A percentile compares a stretch with the other conserved stretches of the same genome.
Evolutionary conservation across 1,140 invertebrate species (phyloP).

Genomic region (Papilio dardanus): DNA sequence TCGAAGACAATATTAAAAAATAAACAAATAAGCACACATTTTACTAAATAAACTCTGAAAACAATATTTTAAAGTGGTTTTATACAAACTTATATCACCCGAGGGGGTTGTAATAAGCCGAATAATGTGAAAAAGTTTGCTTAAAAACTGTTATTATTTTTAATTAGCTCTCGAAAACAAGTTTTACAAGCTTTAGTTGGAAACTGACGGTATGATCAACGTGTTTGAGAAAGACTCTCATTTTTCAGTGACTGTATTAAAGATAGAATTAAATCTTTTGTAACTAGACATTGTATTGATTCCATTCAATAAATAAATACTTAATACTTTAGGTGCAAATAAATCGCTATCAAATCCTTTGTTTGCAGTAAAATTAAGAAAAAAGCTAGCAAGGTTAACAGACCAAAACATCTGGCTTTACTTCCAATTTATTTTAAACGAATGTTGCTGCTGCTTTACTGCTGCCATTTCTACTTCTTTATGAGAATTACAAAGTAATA

Average conservation of each 20-base stretch:
- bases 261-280: background rate
- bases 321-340: background rate
- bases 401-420: background rate
- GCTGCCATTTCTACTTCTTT: background rate
- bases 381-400: slow-evolving; percentile 2
- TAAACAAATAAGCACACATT: background rate
- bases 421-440: slow-evolving; percentile 12
- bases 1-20: no score
- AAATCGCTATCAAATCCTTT: background rate
- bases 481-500: background rate
- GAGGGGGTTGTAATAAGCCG: slow-evolving; percentile 2
- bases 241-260: background rate
- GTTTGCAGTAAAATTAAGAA: background rate
- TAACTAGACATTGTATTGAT: background rate
- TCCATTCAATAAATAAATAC: background rate
- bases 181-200: slow-evolving; percentile 2
- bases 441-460: background rate
- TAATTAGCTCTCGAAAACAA: background rate
- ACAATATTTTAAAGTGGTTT: background rate
- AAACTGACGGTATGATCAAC: background rate
- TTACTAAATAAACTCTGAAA: slow-evolving; percentile 1
- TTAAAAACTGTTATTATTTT: slow-evolving; percentile 25
- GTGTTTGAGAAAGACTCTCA: background rate
- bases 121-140: slow-evolving; percentile 14
- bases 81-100: background rate